Evolutionary conservation across 2,888 invertebrate genomes (phyloP), one percentile per base, ranked within the genome.

Genomic region (Xanthia togata): DNA sequence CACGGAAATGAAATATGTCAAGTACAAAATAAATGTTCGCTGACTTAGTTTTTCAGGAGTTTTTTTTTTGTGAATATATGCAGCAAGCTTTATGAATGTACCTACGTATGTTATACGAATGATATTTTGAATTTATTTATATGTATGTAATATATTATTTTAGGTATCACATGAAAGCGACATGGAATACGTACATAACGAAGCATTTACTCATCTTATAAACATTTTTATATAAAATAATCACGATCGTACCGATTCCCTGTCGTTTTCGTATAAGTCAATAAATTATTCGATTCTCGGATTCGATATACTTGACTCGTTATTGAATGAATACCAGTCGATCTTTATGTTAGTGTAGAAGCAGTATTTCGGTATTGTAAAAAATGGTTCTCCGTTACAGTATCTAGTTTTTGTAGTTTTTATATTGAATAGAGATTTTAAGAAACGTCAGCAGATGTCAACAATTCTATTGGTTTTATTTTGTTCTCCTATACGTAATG

Each of bases 341-440:
- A 93, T 93, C 90, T 91, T 93, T 91, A 93, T 89, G 89, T 93
- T 94, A 93, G 93, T 90, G 89, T 95, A 95, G 94, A 93, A 94
- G 88, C 96, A 96, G 95, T 96, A 96, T 95, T 95, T 94, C 90
- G 93, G 91, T 93, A 94, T 93, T 93, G 93, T 95, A 92, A 92
- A 92, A 83, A 92, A 91, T 90, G 87, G 88, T 92, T 92, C 92
- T 93, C 92, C 92, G 90, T 93, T 93, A 89, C 93, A 95, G 93
- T 95, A 94, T 93, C 93, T 94, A 94, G 93, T 93, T 94, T 84
- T 94, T 92, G 92, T 95, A 95, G 94, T 93, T 94, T 91, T 94
- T 94, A 91, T 93, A 94, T 92, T 91, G 90, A 92, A 92, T 94
- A 93, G 92, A 91, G 89, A 90, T 91, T 91, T 88, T 94, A 94